Evolutionary conservation across 1,140 invertebrate genomes (phyloP), one percentile per base, ranked within the genome.

Genomic region (Paralvinella palmiformis): DNA sequence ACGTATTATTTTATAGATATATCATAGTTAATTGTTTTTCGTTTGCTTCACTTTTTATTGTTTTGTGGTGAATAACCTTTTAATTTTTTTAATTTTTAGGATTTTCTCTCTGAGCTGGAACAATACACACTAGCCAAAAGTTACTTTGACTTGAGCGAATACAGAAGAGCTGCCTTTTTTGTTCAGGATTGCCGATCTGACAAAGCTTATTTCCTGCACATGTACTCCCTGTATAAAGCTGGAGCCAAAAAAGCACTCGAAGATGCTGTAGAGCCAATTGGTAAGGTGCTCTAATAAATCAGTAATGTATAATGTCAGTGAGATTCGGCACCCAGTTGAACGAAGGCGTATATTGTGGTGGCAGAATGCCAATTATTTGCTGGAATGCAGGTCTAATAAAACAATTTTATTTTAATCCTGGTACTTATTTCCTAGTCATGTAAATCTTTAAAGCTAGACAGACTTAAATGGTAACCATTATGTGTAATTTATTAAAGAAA

Each of bases 141-240:
- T 70, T 94, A 93, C 74, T 96, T 95, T 78, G 92, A 96, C 81
- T 82, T 90, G 17, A 89, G 91, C 72, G 94, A 97, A 79, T 97
- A 94, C 79, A 90, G 94, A 70, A 85, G 94, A 74, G 91, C 91
- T 65, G 89, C 92, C 0, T 88, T 88, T 83, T 92, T 93, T 72
- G 83, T 91, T 13, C 85, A 88, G 70, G 84, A 88, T 36, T 89
- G 87, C 69, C 81, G 64, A 53, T 85, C 83, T 75, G 74, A 85
- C n/a, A 86, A 89, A 79, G 75, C 83, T 13, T 83, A 84, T 69
- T 96, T 96, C 78, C 76, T 96, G 1, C 85, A 92, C 75, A 86
- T 88, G 65, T 96, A 95, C 78, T 86, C 91, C 0, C 84, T 86
- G 27, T 97, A 94, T 74, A 85, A 96, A 79, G 72, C 92, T 0